phyloP scores from a whole-genome alignment of 2,888 invertebrate species.

The Drosophila nigritarsus region DNA sequence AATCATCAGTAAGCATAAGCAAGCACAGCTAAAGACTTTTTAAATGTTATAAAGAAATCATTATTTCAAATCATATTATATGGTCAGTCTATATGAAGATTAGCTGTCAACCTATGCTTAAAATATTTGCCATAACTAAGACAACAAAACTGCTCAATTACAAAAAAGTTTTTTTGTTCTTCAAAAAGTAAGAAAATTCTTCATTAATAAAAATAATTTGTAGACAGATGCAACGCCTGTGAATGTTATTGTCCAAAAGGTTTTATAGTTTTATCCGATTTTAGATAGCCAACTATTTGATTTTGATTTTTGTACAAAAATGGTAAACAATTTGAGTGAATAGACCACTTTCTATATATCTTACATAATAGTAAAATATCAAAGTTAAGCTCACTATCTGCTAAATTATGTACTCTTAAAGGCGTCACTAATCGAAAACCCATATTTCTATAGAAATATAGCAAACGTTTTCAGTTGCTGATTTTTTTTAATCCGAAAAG shows the following conservation, averaged over 20 bases:
- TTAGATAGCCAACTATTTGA: neutral
- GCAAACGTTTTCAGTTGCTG: neutral
- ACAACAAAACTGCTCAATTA: no score
- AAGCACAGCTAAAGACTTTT: neutral
- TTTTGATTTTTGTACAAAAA: neutral
- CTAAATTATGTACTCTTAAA: neutral
- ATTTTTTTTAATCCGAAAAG: neutral
- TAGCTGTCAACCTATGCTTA: neutral
- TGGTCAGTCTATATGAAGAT: neutral
- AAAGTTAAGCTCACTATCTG: neutral
- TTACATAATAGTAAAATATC: neutral
- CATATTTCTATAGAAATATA: neutral
- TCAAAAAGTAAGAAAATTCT: neutral
- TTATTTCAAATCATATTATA: neutral
- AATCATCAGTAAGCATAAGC: neutral
- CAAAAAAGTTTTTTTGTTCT: no score
- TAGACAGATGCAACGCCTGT: neutral
- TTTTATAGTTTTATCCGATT: neutral
- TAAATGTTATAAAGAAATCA: neutral
- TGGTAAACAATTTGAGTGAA: neutral
- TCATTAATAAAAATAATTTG: neutral
- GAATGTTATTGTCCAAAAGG: fast-evolving
- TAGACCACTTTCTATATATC: neutral
- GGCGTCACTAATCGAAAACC: neutral
- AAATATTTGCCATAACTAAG: neutral